Evolutionary conservation across 2,113 vertebrate species (phyloP), one percentile per base, ranked within the genome.

Genomic region (Lucifuga dentata): DNA sequence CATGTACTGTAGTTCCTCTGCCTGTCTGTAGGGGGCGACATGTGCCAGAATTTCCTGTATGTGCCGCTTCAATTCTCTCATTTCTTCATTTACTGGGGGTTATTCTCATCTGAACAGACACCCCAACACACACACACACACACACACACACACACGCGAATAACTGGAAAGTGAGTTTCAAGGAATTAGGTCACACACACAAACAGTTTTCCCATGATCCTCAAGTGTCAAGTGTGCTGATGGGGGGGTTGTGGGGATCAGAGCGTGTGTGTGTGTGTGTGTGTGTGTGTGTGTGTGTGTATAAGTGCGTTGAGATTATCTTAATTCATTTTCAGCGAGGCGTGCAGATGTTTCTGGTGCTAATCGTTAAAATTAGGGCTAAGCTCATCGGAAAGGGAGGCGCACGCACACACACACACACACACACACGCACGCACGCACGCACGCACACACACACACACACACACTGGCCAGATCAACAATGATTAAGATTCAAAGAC

Each of bases 331-430:
- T 53, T 58, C 39, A 51, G 29, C 46, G 44, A 36, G 56, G 57
- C 59, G 7, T 86, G 77, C 86, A 90, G 86, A 87, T 89, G 88
- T 86, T 68, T 76, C 57, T 13, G 52, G 59, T 70, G 68, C 70
- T 88, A 80, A 85, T 86, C 52, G 68, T 11, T 72, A 10, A 64
- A 84, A 84, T 89, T 79, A 86, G 79, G 43, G 11, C 57, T 59
- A 60, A 78, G 43, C 60, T 55, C 57, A 24, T 43, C 52, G 40
- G 11, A 43, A 74, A 48, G 60, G 74, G 56, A 80, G 66, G 78
- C 68, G 68, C 74, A 81, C 68, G 66, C 43, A 15, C 68, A 81
- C 55, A 78, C 40, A 58, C 23, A 45, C 5, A 20, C 38, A 26
- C 41, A 68, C 57, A 45, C 26, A 29, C 26, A 29, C 26, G 3